Evolutionary conservation across 1,140 invertebrate species (phyloP), one percentile per base, ranked within the genome.

Genomic region (Linepithema humile): DNA sequence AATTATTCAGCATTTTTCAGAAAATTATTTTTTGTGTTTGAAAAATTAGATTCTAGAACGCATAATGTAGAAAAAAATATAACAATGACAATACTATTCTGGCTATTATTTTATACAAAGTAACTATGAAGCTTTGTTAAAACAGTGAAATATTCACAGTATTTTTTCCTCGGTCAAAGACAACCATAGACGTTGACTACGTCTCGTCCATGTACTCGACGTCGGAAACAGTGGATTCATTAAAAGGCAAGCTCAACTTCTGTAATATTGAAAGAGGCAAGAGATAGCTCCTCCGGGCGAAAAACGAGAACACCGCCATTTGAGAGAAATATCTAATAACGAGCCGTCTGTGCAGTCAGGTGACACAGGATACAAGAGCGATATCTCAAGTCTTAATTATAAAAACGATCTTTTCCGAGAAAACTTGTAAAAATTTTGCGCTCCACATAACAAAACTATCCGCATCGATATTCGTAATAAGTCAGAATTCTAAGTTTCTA

Each of bases 141-240:
- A 65, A 32, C 23, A 26, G 12, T 20, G 3, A 2, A 62, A 77
- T 65, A 77, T 77, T 62, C 72, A 38, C 17, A 9, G 15, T 53
- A 65, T 26, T 53, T 35, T 67, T 67, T 50, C 2, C 60, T 62
- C 35, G 35, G 50, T 65, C 32, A 50, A 35, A 77, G 45, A 17
- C 48, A 26, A 9, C 32, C 40, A 15, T 35, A 60, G 38, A 60
- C 40, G 32, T 26, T 15, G 20, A n/a, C 60, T 48, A 29, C 48
- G 73, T 75, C 29, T 75, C 29, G 40, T 77, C 59, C 20, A 77
- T 67, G 17, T 77, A 67, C 29, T 67, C 72, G 60, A 50, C 20
- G 45, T 20, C 20, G 57, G 45, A 82, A 89, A 88, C 83, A 88
- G 80, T 67, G 77, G 67, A 82, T 84, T 82, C 88, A 87, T 88